These are phyloP conservation scores for Cyprinodon variegatus DNA, from an alignment of 2,113 vertebrate genomes.

Conservation along the genomic window DNA sequence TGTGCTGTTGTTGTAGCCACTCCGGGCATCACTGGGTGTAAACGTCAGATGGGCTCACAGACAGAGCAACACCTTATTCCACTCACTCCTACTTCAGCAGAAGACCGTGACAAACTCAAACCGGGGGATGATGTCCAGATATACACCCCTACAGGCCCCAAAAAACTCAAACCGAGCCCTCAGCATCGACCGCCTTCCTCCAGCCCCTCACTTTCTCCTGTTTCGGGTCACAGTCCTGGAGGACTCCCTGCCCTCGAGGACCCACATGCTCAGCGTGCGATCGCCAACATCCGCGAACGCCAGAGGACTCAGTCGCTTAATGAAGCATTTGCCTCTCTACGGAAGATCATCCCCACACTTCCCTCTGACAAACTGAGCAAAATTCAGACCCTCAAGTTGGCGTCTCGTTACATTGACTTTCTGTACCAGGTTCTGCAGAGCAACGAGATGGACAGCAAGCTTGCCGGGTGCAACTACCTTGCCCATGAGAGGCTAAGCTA, in stretches of 20 bases:
- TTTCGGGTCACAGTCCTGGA: constrained; percentile 50
- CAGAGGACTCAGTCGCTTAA: constrained; percentile 91
- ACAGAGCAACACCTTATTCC: constrained; percentile 36
- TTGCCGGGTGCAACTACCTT: constrained; percentile 87
- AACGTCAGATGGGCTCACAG: constrained; percentile 74
- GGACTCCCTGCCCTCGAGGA: constrained; percentile 76
- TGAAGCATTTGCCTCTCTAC: constrained; percentile 88
- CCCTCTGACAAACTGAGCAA: constrained; percentile 93
- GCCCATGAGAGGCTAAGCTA: constrained; percentile 91
- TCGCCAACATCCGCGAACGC: constrained; percentile 89
- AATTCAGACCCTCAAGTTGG: constrained; percentile 91
- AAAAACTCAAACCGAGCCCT: constrained; percentile 76
- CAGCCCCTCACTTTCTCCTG: constrained; percentile 63
- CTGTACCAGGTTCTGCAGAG: constrained; percentile 91
- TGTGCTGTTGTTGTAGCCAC: constrained; percentile 76
- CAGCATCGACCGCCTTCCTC: constrained; percentile 57
- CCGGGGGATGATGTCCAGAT: constrained; percentile 40
- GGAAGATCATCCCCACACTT: constrained; percentile 90
- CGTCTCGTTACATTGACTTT: constrained; percentile 91
- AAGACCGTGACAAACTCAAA: constrained; percentile 49
- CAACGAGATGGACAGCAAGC: constrained; percentile 86
- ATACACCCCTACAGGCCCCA: constrained; percentile 50
- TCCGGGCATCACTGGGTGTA: constrained; percentile 65
- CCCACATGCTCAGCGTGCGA: constrained; percentile 84
- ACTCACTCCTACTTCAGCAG: constrained; percentile 9